Conservation (phyloP, 2,888 invertebrate species). For the Melikaiella ostensackeni region DNA sequence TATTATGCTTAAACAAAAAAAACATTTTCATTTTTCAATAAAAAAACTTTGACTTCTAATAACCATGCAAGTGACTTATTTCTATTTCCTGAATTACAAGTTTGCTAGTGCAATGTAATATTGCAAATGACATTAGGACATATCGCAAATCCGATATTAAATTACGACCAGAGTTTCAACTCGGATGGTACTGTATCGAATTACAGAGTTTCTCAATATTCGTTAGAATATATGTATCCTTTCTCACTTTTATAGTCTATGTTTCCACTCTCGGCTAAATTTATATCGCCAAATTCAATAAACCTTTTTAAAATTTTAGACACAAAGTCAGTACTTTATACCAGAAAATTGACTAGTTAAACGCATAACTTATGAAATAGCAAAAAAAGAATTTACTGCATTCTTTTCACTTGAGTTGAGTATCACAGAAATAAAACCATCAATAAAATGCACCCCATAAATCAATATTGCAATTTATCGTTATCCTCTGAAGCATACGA, state of each 20-base stretch:
- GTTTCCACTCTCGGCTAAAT: not conserved
- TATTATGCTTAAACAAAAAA: too few species aligned
- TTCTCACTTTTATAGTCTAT: not conserved
- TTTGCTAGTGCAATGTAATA: not conserved
- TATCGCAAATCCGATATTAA: conserved; percentile 30
- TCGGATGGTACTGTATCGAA: conserved; percentile 26
- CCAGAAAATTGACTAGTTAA: too few species aligned
- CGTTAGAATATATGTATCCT: not conserved
- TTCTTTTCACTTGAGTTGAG: too few species aligned
- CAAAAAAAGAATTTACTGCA: too few species aligned
- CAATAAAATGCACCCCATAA: not conserved
- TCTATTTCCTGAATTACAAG: not conserved
- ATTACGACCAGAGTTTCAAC: conserved; percentile 27
- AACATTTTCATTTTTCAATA: too few species aligned
- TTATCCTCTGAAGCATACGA: not conserved
- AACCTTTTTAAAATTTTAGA: too few species aligned
- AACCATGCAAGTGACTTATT: not conserved
- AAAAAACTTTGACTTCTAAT: too few species aligned
- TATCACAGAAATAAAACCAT: too few species aligned
- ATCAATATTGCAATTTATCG: not conserved
- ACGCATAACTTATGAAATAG: too few species aligned
- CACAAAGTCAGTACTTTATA: too few species aligned
- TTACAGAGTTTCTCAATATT: conserved; percentile 22
- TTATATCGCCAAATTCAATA: not conserved
- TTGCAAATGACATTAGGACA: conserved; percentile 13